Base-by-base conservation (phyloP, 2,113 vertebrate species). In the Neotoma lepida region DNA sequence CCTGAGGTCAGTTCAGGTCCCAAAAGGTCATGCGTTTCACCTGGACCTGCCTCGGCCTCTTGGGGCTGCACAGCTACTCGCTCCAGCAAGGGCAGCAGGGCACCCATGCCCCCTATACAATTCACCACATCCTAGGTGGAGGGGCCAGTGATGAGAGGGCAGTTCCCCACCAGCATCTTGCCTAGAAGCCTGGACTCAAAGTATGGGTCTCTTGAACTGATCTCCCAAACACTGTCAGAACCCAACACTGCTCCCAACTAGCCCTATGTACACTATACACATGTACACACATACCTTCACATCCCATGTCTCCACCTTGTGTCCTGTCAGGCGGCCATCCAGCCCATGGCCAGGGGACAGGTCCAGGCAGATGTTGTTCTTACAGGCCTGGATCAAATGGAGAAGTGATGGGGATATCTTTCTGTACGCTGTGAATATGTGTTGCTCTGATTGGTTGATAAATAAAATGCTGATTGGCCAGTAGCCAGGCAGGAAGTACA, bases 301-400 rank as follows among this genome's bases (percentile, higher is more conserved):
- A 6, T 99, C 99, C 99, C 99, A 99, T 95, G 99, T 99, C 96
- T 99, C 98, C 49, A 99, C 99, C 46, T 98, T 98, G 97, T 99
- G 99, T 13, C 99, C 99, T 0, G 99, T 99, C 95, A 99, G 98
- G 82, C 99, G 98, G 93, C 99, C 99, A 0, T 99, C 99, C 86
- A 99, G 98, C 35, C 97, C 82, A 0, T 99, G 99, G 96, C 98
- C 98, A 28, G 99, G 99, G 28, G 99, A 99, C 66, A 99, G 98
- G 96, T 99, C 99, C 98, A 99, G 96, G 97, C 99, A 99, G 97
- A 99, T 99, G 97, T 99, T 99, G 96, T 98, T 99, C 98, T 99
- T 99, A 96, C 99, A 99, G 88, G 99, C 99, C 99, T 99, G 91
- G 51, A 8, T 54, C 44, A 94, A 80, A 9, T 20, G 56, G 58